Evolutionary conservation across 1,140 invertebrate species (phyloP).

Genomic region (Tigriopus japonicus): DNA sequence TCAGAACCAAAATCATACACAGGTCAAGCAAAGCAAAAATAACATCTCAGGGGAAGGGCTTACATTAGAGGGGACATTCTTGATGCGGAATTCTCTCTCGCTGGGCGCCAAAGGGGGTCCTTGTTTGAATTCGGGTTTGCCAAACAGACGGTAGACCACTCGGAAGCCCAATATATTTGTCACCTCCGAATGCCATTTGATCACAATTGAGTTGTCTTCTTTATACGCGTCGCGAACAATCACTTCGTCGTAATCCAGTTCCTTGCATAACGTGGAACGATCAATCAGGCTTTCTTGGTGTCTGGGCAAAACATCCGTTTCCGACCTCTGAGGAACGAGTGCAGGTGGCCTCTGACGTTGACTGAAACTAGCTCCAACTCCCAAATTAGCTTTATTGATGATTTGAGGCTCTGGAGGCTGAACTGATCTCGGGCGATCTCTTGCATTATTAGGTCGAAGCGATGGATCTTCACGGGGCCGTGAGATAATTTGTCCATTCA

Average conservation of each 20-base stretch:
- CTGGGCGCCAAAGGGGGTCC: conserved; percentile 65
- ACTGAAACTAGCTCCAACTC: no score
- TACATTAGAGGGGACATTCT: conserved; percentile 69
- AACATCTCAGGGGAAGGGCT: conserved; percentile 16
- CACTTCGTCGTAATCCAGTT: conserved; percentile 34
- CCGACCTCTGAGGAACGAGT: no score
- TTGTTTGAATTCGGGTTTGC: conserved; percentile 68
- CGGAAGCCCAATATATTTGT: conserved; percentile 65
- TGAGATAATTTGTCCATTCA: conserved; percentile 1
- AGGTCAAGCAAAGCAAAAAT: neutral
- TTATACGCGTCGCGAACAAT: conserved; percentile 61
- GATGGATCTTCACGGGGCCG: neutral
- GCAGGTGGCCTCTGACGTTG: no score
- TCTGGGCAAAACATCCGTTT: no score
- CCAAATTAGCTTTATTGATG: no score
- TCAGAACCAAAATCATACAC: neutral
- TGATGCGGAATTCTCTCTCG: conserved; percentile 73
- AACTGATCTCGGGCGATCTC: neutral
- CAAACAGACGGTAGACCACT: conserved; percentile 71
- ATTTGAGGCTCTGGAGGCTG: no score
- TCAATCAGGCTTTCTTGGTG: no score
- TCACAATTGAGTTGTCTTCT: conserved; percentile 66
- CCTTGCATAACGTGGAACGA: no score
- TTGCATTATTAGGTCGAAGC: neutral
- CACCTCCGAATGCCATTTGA: conserved; percentile 72